Evolutionary conservation across 2,888 invertebrate species (phyloP), one percentile per base, ranked within the genome.

Genomic region (Trichopoda pennipes): DNA sequence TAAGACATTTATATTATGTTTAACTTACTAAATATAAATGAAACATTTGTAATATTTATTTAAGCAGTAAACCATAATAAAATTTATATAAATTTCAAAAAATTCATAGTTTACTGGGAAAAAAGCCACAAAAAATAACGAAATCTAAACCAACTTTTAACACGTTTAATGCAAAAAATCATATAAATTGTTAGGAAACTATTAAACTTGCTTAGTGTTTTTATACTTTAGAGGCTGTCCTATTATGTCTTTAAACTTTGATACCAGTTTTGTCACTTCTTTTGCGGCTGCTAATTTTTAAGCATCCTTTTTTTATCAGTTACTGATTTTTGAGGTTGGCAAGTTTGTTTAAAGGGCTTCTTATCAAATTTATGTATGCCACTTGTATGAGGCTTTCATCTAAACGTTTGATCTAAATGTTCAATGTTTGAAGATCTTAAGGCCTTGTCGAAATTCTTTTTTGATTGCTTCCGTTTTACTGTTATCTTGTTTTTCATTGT

Each of bases 351-450:
- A 17, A 42, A 14, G 8, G 14, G 38, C 19, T 88, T 90, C 79
- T 88, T 86, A 7, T 55, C 85, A 0, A 35, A 8, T 55, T 91
- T 91, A 38, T 88, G 86, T 2, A 91, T 84, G 0, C 87, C 89
- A 7, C 90, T 89, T 1, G 85, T 56, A 16, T 86, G 86, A 1
- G 88, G 88, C 56, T 90, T 90, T 9, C 88, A 87, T 63, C 89
- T 89, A 0, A 89, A 42, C 6, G 87, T 79, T 56, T 87, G 82
- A 19, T 87, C 88, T n/a, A 86, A 81, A 23, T 86, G 87, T 73
- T 90, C 88, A n/a, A 85, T 77, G 60, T 85, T 86, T 70, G 77
- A 69, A 55, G 38, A 38, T 68, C 74, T 86, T 74, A 79, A 23
- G 1, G 83, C 70, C 61, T 85, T 85, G 14, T 78, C 80, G 16